These are phyloP conservation scores for Scaptomyza reducta DNA, from an alignment of 2,888 invertebrate genomes.

Conservation along the genomic window DNA sequence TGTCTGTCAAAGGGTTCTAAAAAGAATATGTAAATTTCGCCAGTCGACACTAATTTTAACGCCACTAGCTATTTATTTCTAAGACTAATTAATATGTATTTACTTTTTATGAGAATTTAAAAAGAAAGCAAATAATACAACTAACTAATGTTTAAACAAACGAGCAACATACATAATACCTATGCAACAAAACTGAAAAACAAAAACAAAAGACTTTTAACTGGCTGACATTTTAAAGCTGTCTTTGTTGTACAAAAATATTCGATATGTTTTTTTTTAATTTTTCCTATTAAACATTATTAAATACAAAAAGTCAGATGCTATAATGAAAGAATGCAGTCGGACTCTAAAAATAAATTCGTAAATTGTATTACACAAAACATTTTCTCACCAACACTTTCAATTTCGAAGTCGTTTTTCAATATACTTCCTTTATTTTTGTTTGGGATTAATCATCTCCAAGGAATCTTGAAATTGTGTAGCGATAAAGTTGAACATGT, in stretches of 20 bases:
- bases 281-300: slow-evolving; percentile 27
- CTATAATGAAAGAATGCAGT: slow-evolving; percentile 38
- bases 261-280: slow-evolving; percentile 22
- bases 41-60: slow-evolving; percentile 78
- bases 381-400: not conserved
- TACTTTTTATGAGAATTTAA: slow-evolving; percentile 75
- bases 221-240: slow-evolving; percentile 48
- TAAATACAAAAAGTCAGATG: slow-evolving; percentile 51
- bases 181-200: slow-evolving; percentile 41
- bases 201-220: slow-evolving; percentile 49
- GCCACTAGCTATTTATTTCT: slow-evolving; percentile 77
- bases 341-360: slow-evolving; percentile 47
- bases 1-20: slow-evolving; percentile 37
- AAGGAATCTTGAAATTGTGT: slow-evolving; percentile 3
- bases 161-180: slow-evolving; percentile 47
- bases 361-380: slow-evolving; percentile 24
- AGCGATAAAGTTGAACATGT: slow-evolving; percentile 23
- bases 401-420: slow-evolving; percentile 32
- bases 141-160: slow-evolving; percentile 70
- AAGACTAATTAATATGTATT: slow-evolving; percentile 69
- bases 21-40: slow-evolving; percentile 37
- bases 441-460: slow-evolving; percentile 12
- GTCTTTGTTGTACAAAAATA: slow-evolving; percentile 50
- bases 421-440: not conserved
- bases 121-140: slow-evolving; percentile 65